A percentile compares a stretch with the other conserved stretches of the same genome.
Evolutionary conservation across 2,888 invertebrate species (phyloP).

Genomic region (Merodon equestris): DNA sequence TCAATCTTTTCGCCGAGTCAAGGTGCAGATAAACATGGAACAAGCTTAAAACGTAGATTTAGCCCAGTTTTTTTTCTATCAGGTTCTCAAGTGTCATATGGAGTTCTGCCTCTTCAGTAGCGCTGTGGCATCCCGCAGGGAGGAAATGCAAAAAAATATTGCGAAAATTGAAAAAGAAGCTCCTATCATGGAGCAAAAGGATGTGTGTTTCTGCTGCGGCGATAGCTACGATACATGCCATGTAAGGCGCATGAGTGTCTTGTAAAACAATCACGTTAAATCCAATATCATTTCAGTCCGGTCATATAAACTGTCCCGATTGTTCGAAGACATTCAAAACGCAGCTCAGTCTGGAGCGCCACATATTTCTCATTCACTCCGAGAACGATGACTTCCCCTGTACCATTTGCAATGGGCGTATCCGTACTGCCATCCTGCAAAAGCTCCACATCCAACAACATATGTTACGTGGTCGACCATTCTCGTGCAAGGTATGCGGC

Average conservation of each 20-base stretch:
- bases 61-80: no score
- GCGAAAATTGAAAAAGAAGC: constrained; percentile 77
- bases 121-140: constrained; percentile 74
- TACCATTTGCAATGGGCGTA: constrained; percentile 83
- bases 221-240: constrained; percentile 78
- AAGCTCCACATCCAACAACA: constrained; percentile 85
- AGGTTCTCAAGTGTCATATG: constrained; percentile 75
- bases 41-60: no score
- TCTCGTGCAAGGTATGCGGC: constrained; percentile 84
- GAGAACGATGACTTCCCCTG: constrained; percentile 83
- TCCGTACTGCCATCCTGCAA: constrained; percentile 82
- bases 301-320: constrained; percentile 79
- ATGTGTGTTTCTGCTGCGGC: constrained; percentile 78
- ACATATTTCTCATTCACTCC: constrained; percentile 85
- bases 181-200: constrained; percentile 75
- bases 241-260: constrained; percentile 70
- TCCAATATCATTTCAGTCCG: constrained; percentile 72
- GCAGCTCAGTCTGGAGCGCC: constrained; percentile 83
- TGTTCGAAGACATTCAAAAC: constrained; percentile 88
- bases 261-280: no score
- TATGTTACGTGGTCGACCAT: constrained; percentile 81
- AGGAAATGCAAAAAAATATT: constrained; percentile 76
- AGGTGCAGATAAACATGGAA: constrained; percentile 63
- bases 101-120: constrained; percentile 76
- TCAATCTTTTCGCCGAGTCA: constrained; percentile 75